phyloP scores from a whole-genome alignment of 2,113 vertebrate genomes.

The Bos javanicus region DNA sequence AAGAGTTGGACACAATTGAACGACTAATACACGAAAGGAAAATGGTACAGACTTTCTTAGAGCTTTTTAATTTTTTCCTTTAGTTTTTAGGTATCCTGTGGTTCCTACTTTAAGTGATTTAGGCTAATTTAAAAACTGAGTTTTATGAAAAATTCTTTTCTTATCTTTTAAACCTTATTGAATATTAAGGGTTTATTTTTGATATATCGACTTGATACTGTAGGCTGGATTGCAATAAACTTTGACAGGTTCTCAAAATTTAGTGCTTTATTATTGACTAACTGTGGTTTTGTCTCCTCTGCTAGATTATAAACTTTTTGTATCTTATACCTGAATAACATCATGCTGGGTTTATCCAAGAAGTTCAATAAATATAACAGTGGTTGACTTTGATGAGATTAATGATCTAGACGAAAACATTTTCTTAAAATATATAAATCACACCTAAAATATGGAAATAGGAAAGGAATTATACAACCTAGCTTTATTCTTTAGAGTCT shows the following conservation, averaged over 20 bases:
- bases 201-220: not conserved
- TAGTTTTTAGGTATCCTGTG: not conserved
- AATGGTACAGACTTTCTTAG: not conserved
- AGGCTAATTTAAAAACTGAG: not conserved
- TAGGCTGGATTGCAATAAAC: not conserved
- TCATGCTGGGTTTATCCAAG: not conserved
- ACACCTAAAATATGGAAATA: not conserved
- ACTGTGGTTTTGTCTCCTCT: not conserved
- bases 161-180: not conserved
- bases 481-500: not conserved
- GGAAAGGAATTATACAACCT: not conserved
- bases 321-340: not conserved
- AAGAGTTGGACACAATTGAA: not conserved
- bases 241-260: not conserved
- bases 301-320: not conserved
- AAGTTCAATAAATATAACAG: not conserved
- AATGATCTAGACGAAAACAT: not conserved
- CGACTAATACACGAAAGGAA: not conserved
- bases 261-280: not conserved
- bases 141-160: not conserved
- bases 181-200: not conserved
- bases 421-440: not conserved
- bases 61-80: not conserved
- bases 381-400: not conserved
- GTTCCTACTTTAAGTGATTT: not conserved